These are phyloP conservation scores for Rhabdornis inornatus DNA, from an alignment of 2,113 vertebrate species.

Conservation along the genomic window DNA sequence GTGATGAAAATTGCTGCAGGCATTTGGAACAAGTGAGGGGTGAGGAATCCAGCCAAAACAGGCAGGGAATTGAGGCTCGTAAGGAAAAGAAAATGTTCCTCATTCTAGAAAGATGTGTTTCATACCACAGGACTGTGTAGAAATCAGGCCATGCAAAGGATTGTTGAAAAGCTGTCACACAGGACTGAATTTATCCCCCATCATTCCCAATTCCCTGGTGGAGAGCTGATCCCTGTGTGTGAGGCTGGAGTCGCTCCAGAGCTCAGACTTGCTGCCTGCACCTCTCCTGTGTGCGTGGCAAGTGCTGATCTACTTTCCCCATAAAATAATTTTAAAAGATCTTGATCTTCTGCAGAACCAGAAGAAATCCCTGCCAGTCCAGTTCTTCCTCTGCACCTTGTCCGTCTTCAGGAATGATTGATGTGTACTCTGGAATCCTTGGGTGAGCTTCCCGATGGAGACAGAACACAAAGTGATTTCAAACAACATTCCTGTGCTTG, in stretches of 20 bases:
- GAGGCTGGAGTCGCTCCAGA: not conserved
- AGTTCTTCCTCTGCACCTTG: fast-evolving
- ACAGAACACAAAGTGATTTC: not conserved
- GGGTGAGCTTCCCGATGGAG: not conserved
- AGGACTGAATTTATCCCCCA: not conserved
- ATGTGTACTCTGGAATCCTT: fast-evolving
- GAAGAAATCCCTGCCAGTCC: not conserved
- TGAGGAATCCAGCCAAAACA: not conserved
- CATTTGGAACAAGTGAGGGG: conserved; percentile 1
- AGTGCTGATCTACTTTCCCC: fast-evolving
- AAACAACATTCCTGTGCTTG: not conserved
- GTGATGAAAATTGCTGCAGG: not conserved
- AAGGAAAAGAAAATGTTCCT: not conserved
- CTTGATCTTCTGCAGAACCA: not conserved
- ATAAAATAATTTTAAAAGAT: not conserved
- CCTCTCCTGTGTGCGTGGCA: fast-evolving
- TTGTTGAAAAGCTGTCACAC: not conserved
- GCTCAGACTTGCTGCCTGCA: not conserved
- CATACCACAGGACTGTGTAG: not conserved
- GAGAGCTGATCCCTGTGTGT: not conserved
- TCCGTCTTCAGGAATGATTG: fast-evolving
- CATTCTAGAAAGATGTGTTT: not conserved
- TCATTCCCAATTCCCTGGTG: fast-evolving
- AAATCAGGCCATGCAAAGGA: not conserved
- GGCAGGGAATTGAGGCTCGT: not conserved